Evolutionary conservation across 2,797 vertebrate species (phyloP).

Genomic region (Epinephelus awoara): DNA sequence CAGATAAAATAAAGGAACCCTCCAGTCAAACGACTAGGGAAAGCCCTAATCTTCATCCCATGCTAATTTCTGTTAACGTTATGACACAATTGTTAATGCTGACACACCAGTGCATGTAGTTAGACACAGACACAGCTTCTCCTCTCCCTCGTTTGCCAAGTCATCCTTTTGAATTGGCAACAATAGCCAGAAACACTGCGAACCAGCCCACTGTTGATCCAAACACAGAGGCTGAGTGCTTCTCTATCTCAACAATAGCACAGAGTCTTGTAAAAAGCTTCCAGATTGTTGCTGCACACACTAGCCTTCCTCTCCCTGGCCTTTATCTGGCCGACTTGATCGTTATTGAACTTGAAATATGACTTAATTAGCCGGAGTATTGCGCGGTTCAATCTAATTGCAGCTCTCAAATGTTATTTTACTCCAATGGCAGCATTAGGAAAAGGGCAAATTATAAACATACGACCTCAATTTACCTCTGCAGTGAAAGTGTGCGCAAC

Average conservation of each 20-base stretch:
- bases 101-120: neutral
- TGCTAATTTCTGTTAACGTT: neutral
- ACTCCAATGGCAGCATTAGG: slow-evolving; percentile 69
- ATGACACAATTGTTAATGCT: neutral
- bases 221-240: slow-evolving; percentile 19
- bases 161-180: slow-evolving; percentile 37
- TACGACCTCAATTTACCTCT: slow-evolving; percentile 70
- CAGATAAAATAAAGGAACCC: neutral
- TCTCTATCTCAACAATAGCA: slow-evolving; percentile 41
- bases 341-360: slow-evolving; percentile 84
- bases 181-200: slow-evolving; percentile 29
- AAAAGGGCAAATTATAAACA: slow-evolving; percentile 79
- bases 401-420: slow-evolving; percentile 80
- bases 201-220: slow-evolving; percentile 28
- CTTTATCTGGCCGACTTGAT: slow-evolving; percentile 79
- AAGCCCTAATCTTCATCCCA: too few species aligned
- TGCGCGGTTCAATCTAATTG: slow-evolving; percentile 75
- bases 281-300: slow-evolving; percentile 47
- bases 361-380: slow-evolving; percentile 83
- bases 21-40: too few species aligned
- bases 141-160: neutral
- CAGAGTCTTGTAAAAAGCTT: slow-evolving; percentile 39
- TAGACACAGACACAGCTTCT: neutral
- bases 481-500: slow-evolving; percentile 49
- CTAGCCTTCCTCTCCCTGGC: slow-evolving; percentile 57